Percentiles rank a stretch among this genome's conserved stretches.
These are phyloP conservation scores for Hyppa rectilinea DNA, from an alignment of 2,888 invertebrate genomes.

Conservation along the genomic window DNA sequence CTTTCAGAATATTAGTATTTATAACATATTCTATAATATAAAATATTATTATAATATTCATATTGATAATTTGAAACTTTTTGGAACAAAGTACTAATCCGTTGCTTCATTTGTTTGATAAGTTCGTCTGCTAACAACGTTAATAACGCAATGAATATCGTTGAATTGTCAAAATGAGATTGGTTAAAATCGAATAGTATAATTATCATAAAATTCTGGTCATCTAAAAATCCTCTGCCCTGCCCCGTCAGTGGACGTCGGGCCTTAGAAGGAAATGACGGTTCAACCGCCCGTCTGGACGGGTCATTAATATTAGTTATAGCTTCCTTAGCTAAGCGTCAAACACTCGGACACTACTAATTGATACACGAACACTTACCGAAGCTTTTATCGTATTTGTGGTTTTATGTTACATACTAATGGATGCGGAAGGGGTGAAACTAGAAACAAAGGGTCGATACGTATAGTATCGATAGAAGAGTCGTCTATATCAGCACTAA, in stretches of 20 bases:
- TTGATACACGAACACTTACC: constrained; percentile 76
- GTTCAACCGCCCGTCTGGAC: constrained; percentile 53
- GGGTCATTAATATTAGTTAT: constrained; percentile 64
- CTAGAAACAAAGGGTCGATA: constrained; percentile 56
- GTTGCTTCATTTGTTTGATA: no score
- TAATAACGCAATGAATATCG: no score
- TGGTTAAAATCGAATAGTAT: no score
- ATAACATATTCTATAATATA: no score
- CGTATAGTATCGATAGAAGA: constrained; percentile 19
- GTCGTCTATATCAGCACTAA: constrained; percentile 48
- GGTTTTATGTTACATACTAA: constrained; percentile 81
- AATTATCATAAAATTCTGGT: neutral
- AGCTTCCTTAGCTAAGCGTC: constrained; percentile 59
- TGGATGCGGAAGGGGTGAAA: constrained; percentile 76
- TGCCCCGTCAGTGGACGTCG: neutral
- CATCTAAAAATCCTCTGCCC: neutral
- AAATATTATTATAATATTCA: no score
- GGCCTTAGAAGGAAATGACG: constrained; percentile 47
- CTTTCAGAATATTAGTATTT: no score
- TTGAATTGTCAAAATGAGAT: no score
- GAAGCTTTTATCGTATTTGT: constrained; percentile 76
- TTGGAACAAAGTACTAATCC: no score
- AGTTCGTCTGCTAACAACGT: no score
- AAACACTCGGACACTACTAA: constrained; percentile 74
- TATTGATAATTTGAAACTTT: no score